Conservation (phyloP, 1,140 invertebrate species). For the Drosophila grimshawi region DNA sequence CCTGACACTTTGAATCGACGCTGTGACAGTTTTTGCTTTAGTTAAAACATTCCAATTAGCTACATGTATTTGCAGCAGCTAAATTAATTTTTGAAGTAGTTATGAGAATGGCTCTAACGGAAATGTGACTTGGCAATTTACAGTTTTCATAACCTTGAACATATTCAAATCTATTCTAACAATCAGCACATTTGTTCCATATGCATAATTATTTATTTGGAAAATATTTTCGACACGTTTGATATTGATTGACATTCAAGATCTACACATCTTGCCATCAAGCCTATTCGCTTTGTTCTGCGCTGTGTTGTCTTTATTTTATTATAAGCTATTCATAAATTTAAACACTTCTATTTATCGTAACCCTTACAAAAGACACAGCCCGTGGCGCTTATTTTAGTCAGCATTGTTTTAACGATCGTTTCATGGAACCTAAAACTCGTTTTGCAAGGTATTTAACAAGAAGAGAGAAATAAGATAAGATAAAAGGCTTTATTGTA, state of each 20-base stretch:
- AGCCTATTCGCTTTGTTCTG: too few species aligned
- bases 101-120: too few species aligned
- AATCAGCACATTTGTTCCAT: too few species aligned
- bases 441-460: slow-evolving; percentile 43
- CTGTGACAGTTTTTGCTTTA: slow-evolving; percentile 13
- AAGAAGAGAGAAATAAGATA: background rate
- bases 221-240: too few species aligned
- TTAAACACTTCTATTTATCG: background rate
- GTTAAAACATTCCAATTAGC: slow-evolving; percentile 5
- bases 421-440: slow-evolving; percentile 38
- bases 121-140: too few species aligned
- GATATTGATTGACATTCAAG: too few species aligned
- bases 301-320: too few species aligned
- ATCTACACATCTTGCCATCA: too few species aligned
- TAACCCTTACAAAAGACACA: slow-evolving; percentile 16
- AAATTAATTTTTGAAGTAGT: background rate
- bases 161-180: too few species aligned
- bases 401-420: slow-evolving; percentile 30
- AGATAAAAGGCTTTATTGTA: slow-evolving; percentile 24
- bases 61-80: background rate
- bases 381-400: slow-evolving; percentile 37
- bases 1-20: slow-evolving; percentile 46
- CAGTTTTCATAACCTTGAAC: too few species aligned
- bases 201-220: too few species aligned
- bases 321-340: background rate